Evolutionary conservation across 64 coral and sea anemone species (phyloP).

Genomic region (Montipora efflorescens): DNA sequence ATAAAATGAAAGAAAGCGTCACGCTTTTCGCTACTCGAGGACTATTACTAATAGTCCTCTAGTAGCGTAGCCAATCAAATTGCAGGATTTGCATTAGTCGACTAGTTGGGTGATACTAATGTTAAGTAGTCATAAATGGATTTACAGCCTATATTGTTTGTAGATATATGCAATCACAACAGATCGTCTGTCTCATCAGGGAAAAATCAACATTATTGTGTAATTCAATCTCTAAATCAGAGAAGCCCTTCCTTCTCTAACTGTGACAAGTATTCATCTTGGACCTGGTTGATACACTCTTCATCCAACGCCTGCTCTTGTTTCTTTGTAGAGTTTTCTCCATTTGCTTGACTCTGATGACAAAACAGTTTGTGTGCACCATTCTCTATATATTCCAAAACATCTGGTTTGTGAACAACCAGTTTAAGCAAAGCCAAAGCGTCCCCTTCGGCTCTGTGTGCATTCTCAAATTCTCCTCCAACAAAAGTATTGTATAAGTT

Average conservation of each 20-base stretch:
- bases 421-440: slow-evolving; percentile 63
- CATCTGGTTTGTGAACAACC: slow-evolving; percentile 49
- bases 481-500: slow-evolving; percentile 45
- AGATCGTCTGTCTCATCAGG: background rate
- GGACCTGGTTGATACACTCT: slow-evolving; percentile 38
- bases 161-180: background rate
- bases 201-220: background rate
- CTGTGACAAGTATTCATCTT: slow-evolving; percentile 56
- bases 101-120: too few relatives aligned
- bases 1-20: too few relatives aligned
- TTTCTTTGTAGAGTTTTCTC: background rate
- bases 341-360: background rate
- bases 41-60: too few relatives aligned
- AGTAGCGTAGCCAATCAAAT: too few relatives aligned
- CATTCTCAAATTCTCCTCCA: slow-evolving; percentile 54
- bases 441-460: slow-evolving; percentile 78
- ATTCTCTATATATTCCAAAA: slow-evolving; percentile 57
- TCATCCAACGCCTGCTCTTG: background rate
- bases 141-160: background rate
- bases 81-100: too few relatives aligned
- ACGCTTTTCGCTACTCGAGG: too few relatives aligned
- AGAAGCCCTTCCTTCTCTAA: slow-evolving; percentile 60
- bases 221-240: background rate
- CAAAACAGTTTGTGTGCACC: slow-evolving; percentile 36
- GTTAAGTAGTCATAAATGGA: too few relatives aligned